Conservation (phyloP, 2,888 invertebrate species). For the Stramonita haemastoma region DNA sequence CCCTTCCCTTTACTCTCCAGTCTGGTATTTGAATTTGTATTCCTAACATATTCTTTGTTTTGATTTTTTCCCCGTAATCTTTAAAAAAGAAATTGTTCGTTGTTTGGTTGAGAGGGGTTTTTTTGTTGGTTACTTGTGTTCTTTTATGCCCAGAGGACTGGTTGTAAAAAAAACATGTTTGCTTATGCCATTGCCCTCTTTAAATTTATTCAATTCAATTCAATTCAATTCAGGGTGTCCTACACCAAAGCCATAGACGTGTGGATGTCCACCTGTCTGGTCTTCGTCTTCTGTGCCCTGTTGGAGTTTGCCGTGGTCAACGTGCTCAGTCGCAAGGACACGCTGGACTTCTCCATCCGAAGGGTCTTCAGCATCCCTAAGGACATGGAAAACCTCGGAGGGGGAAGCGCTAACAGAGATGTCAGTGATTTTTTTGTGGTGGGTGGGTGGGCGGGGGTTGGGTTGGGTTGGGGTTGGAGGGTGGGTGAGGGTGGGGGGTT, state of each 20-base stretch:
- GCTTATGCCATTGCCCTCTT: too few species aligned
- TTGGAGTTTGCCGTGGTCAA: constrained; percentile 98
- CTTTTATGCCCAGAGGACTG: too few species aligned
- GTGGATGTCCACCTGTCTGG: constrained; percentile 97
- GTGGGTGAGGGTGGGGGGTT: background rate
- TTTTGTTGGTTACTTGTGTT: too few species aligned
- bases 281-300: constrained; percentile 97
- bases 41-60: too few species aligned
- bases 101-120: too few species aligned
- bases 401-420: constrained; percentile 32
- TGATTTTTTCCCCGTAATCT: too few species aligned
- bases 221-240: constrained; percentile 95
- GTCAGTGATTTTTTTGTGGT: constrained; percentile 34
- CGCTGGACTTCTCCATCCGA: constrained; percentile 77
- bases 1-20: too few species aligned
- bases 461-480: background rate
- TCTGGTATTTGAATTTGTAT: too few species aligned
- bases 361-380: constrained; percentile 62
- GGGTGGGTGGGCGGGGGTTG: too few species aligned
- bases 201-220: too few species aligned
- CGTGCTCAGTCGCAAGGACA: constrained; percentile 96
- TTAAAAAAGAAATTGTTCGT: too few species aligned
- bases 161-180: too few species aligned
- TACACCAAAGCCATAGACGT: constrained; percentile 99
- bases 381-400: constrained; percentile 46